Evolutionary conservation across 2,888 invertebrate genomes (phyloP), one percentile per base, ranked within the genome.

Genomic region (Xestia sexstrigata): DNA sequence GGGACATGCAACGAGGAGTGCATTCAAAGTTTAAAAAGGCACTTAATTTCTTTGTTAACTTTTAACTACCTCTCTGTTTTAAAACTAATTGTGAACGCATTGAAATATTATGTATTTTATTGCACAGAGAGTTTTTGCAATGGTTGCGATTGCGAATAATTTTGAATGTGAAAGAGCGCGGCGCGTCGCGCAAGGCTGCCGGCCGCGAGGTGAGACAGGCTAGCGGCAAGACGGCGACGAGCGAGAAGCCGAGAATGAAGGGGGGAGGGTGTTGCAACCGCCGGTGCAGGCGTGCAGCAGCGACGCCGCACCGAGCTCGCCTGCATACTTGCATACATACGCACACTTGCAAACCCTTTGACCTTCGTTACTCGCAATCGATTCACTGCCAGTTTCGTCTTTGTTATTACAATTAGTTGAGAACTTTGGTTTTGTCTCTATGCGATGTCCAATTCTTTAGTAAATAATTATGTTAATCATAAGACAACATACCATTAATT

Each of bases 1-100:
- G 97, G 97, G 97, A 96, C 94, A 95, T 97, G 97, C 97, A 97
- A 97, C 97, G 97, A 97, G 97, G 97, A 97, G 96, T 97, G 97
- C 97, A 97, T 97, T 96, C 96, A 96, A 96, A 96, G 94, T 96
- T 93, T 94, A 90, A 95, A 95, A 95, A 96, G 93, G 94, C 94
- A 95, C 95, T 92, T 92, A 92, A 93, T 93, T 93, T 94, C 87
- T 92, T 91, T 91, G 83, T 90, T 92, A 93, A 87, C 89, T 93
- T 94, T 92, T 90, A 92, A 91, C 85, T 92, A 95, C 91, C 94
- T 95, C 95, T 95, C 94, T 95, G 95, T 92, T 91, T 89, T 91
- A 92, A 87, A 90, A 93, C 93, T 93, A 93, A 95, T 93, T 91
- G 93, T 92, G 93, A 93, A 94, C 93, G 94, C 93, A 93, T 94